phyloP scores from a whole-genome alignment of 2,113 vertebrate genomes.

The Cyprinus carpio region DNA sequence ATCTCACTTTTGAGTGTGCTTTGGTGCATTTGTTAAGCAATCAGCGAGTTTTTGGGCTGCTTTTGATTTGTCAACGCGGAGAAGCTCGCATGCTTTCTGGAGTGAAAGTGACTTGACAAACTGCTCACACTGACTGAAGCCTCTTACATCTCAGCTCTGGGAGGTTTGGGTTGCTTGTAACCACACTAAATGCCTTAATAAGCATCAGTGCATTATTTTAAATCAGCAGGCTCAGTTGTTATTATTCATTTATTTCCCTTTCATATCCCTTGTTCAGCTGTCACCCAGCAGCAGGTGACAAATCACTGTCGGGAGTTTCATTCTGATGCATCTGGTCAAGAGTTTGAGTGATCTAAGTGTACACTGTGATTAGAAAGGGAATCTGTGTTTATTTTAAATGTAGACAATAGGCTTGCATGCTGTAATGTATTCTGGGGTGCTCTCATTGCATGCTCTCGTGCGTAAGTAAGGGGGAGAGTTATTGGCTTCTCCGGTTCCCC shows the following conservation, averaged over 20 bases:
- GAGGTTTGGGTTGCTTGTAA: background rate
- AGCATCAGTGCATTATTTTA: background rate
- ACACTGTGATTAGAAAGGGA: background rate
- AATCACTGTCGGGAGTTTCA: background rate
- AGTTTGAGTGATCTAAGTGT: too few species aligned
- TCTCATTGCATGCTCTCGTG: background rate
- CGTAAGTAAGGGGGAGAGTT: background rate
- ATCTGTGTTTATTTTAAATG: background rate
- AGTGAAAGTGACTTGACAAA: conserved; percentile 11
- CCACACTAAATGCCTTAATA: background rate
- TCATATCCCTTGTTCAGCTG: background rate
- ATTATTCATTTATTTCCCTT: background rate
- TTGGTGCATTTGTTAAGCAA: too few species aligned
- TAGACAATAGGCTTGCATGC: background rate
- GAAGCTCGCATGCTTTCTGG: background rate
- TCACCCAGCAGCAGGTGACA: background rate
- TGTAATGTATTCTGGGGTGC: background rate
- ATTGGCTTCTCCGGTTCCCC: conserved; percentile 55
- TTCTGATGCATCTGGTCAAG: background rate
- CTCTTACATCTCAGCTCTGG: background rate
- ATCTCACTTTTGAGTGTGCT: background rate
- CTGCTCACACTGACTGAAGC: background rate
- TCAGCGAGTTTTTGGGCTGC: background rate
- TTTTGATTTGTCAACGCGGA: background rate
- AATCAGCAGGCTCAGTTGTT: background rate